Conservation (phyloP, 2,888 invertebrate species). For the Mythimna loreyi region DNA sequence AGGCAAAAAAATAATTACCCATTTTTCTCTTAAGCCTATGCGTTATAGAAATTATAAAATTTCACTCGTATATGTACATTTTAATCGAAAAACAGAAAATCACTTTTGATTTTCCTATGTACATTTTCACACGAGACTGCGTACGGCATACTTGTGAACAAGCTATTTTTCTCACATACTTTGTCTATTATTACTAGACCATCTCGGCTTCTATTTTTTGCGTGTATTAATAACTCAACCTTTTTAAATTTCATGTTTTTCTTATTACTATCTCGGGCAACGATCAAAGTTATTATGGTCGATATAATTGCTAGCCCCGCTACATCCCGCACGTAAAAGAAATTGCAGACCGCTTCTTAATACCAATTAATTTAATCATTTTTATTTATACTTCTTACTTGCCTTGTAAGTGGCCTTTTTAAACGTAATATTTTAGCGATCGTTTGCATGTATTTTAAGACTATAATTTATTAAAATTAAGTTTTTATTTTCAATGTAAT, state of each 20-base stretch:
- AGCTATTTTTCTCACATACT: slow-evolving; percentile 3
- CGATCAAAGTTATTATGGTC: slow-evolving; percentile 67
- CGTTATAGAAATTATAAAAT: neutral
- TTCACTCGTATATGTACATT: too few species aligned
- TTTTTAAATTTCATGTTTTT: slow-evolving; percentile 62
- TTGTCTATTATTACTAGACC: slow-evolving; percentile 33
- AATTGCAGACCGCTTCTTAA: slow-evolving; percentile 61
- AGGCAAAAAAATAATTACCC: too few species aligned
- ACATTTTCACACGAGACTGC: neutral
- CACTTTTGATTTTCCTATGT: neutral
- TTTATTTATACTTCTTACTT: slow-evolving; percentile 56
- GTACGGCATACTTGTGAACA: neutral
- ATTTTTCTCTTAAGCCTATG: neutral
- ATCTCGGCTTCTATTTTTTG: slow-evolving; percentile 37
- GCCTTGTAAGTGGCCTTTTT: slow-evolving; percentile 50
- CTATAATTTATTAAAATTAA: slow-evolving; percentile 8
- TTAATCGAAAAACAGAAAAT: slow-evolving; percentile 2
- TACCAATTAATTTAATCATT: slow-evolving; percentile 69
- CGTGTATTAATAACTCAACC: slow-evolving; percentile 48
- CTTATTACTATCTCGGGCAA: slow-evolving; percentile 61
- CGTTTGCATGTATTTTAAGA: slow-evolving; percentile 5
- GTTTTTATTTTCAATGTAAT: slow-evolving; percentile 1
- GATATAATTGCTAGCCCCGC: slow-evolving; percentile 66
- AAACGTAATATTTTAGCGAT: slow-evolving; percentile 22
- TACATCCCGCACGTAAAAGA: slow-evolving; percentile 64